Evolutionary conservation across 2,113 vertebrate species (phyloP).

Genomic region (Mustela lutreola): DNA sequence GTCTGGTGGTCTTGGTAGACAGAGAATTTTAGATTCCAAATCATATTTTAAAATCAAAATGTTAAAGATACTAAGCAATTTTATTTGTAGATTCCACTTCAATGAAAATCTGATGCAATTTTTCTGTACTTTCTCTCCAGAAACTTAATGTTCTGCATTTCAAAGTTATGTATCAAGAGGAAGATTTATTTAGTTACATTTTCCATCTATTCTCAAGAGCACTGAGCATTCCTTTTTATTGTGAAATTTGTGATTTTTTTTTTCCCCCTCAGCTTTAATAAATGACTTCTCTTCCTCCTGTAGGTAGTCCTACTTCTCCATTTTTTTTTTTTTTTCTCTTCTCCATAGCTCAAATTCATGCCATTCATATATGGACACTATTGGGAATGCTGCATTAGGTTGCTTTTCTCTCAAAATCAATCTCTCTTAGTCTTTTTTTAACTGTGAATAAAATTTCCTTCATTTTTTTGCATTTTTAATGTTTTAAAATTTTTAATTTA

Average conservation of each 20-base stretch:
- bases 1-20: background rate
- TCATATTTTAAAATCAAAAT: background rate
- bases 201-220: background rate
- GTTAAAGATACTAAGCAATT: background rate
- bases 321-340: background rate
- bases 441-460: background rate
- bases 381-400: background rate
- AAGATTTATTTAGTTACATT: background rate
- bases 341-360: background rate
- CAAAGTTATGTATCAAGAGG: background rate
- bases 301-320: background rate
- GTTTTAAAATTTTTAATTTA: background rate
- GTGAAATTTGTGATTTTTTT: background rate
- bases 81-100: background rate
- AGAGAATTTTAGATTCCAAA: background rate
- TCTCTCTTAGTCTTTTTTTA: background rate
- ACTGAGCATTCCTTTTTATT: background rate
- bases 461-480: background rate
- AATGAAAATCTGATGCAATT: background rate
- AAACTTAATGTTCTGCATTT: background rate
- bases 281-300: background rate
- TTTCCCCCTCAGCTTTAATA: background rate
- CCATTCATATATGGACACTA: background rate
- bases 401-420: background rate
- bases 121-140: background rate